Evolutionary conservation across 2,113 vertebrate species (phyloP).

Genomic region (Xiphophorus couchianus): DNA sequence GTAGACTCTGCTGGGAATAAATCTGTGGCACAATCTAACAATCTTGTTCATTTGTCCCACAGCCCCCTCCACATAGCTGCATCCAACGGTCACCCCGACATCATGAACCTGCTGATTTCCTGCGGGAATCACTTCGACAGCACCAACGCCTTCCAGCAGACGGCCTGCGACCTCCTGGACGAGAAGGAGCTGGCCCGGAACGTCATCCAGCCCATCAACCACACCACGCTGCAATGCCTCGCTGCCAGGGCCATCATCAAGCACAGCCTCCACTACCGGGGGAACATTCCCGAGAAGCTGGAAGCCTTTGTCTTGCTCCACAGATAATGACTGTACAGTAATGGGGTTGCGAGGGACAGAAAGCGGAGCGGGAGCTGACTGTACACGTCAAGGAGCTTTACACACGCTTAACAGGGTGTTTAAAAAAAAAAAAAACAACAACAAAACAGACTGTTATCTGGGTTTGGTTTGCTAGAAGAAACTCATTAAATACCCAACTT

Average conservation of each 20-base stretch:
- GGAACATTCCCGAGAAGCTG: constrained; percentile 94
- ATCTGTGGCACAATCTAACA: neutral
- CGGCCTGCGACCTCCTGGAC: constrained; percentile 93
- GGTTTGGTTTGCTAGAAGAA: constrained; percentile 28
- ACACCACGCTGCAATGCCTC: constrained; percentile 97
- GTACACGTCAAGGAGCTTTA: constrained; percentile 3
- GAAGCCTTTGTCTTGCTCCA: constrained; percentile 96
- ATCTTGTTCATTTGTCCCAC: constrained; percentile 7
- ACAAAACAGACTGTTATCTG: constrained; percentile 12
- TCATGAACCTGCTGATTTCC: constrained; percentile 98
- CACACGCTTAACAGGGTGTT: constrained; percentile 11
- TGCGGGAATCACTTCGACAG: constrained; percentile 97
- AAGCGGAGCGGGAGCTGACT: neutral
- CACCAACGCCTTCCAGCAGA: constrained; percentile 92
- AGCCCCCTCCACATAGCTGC: constrained; percentile 95
- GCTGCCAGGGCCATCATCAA: constrained; percentile 93
- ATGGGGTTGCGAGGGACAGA: neutral
- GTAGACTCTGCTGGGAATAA: too few relatives aligned
- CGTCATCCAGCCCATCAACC: constrained; percentile 96
- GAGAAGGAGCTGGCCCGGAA: constrained; percentile 97
- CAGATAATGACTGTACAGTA: constrained; percentile 84
- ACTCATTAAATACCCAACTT: constrained; percentile 39
- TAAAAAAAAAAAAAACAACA: constrained; percentile 2
- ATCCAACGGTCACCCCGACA: constrained; percentile 95
- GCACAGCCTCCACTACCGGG: constrained; percentile 88